Percentiles rank a stretch among this genome's conserved stretches.
phyloP scores from a whole-genome alignment of 2,888 invertebrate genomes.

The Alloplasta piceator region DNA sequence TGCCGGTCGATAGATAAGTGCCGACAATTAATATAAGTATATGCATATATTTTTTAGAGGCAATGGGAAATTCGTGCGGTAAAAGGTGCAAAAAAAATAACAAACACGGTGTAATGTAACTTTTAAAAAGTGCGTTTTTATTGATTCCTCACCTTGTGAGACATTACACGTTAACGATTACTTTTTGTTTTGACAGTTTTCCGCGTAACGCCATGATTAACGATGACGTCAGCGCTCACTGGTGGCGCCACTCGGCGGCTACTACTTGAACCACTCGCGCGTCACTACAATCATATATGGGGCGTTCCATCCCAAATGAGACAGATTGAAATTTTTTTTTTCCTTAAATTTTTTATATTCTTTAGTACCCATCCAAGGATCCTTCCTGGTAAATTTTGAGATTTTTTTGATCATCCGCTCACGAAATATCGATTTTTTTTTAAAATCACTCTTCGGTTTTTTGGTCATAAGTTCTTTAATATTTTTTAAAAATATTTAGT shows the following conservation, averaged over 20 bases:
- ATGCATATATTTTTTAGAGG: too few species aligned
- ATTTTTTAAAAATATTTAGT: too few species aligned
- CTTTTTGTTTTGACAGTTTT: constrained; percentile 61
- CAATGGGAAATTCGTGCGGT: neutral
- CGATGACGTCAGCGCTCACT: constrained; percentile 15
- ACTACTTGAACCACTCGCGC: neutral
- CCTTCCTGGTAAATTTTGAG: too few species aligned
- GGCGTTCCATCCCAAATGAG: too few species aligned
- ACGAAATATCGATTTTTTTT: too few species aligned
- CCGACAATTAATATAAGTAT: neutral
- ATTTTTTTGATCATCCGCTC: too few species aligned
- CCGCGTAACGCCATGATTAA: constrained; percentile 21
- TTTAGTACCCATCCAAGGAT: too few species aligned
- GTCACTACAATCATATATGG: neutral
- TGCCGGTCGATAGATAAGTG: constrained; percentile 51
- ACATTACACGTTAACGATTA: constrained; percentile 47
- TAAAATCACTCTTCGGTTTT: too few species aligned
- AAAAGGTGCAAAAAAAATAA: constrained; percentile 30
- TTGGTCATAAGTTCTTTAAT: too few species aligned
- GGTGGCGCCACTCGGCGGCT: constrained; percentile 4
- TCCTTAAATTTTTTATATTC: too few species aligned
- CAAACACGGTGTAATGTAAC: constrained; percentile 15
- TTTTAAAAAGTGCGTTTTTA: constrained; percentile 33
- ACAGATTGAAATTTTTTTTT: too few species aligned
- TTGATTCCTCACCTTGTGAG: constrained; percentile 47